A percentile compares a stretch with the other conserved stretches of the same genome.
Conservation (phyloP, 2,113 vertebrate species). For the Gadus chalcogrammus region DNA sequence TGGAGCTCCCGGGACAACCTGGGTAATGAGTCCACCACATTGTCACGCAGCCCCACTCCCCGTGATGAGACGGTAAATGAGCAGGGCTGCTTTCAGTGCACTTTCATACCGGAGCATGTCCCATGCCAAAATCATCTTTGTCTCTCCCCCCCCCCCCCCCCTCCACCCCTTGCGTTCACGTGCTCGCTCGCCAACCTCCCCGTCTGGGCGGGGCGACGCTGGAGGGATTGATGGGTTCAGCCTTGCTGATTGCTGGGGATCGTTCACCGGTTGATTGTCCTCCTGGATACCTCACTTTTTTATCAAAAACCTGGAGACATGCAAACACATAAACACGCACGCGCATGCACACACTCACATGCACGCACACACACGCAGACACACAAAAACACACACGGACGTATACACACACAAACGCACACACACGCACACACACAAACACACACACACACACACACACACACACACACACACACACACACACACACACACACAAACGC, state of each 20-base stretch:
- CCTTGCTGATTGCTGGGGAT: background rate
- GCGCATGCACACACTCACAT: background rate
- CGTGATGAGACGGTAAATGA: conserved; percentile 20
- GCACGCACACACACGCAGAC: background rate
- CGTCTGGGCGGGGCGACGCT: background rate
- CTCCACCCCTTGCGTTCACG: conserved; percentile 8
- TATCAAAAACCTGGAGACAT: background rate
- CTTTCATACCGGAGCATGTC: conserved; percentile 36
- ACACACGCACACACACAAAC: no score
- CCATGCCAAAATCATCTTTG: conserved; percentile 35
- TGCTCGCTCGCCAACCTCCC: conserved; percentile 38
- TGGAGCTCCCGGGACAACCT: conserved; percentile 9
- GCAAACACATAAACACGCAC: background rate
- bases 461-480: background rate
- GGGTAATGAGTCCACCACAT: conserved; percentile 61
- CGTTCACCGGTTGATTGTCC: background rate
- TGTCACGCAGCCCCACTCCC: conserved; percentile 38
- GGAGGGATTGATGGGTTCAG: conserved; percentile 38
- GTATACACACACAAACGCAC: background rate
- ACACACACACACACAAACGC: conserved; percentile 14
- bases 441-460: no score
- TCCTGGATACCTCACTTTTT: conserved; percentile 5
- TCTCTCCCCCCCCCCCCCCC: background rate
- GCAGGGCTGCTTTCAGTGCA: conserved; percentile 33
- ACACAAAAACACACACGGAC: background rate